These are phyloP conservation scores for Zingel zingel DNA, from an alignment of 2,113 vertebrate species.

Conservation along the genomic window DNA sequence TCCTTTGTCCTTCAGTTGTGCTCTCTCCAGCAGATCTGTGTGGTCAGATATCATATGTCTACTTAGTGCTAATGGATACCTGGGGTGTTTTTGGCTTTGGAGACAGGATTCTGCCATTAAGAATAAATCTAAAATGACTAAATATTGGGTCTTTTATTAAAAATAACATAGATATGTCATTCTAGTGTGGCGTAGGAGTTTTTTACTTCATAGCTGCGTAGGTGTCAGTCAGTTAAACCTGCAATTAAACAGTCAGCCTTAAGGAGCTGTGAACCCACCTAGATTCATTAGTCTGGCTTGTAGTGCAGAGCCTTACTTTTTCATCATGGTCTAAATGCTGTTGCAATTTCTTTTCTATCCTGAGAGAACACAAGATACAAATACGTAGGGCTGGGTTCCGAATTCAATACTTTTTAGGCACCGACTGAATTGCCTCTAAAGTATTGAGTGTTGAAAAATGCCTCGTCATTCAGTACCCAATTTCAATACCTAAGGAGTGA, in stretches of 20 bases:
- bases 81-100: constrained; percentile 18
- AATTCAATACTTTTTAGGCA: no score
- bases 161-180: constrained; percentile 2
- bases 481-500: no score
- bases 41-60: constrained; percentile 72
- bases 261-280: background rate
- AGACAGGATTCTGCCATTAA: constrained; percentile 11
- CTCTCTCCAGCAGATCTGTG: constrained; percentile 55
- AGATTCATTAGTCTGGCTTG: constrained; percentile 29
- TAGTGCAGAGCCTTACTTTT: background rate
- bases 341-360: background rate
- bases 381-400: background rate
- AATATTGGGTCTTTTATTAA: background rate
- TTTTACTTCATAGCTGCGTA: constrained; percentile 13
- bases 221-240: constrained; percentile 43
- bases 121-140: background rate
- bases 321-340: constrained; percentile 1
- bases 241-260: constrained; percentile 42
- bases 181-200: constrained; percentile 21
- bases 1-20: constrained; percentile 74
- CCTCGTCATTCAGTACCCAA: no score
- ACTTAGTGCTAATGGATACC: constrained; percentile 59
- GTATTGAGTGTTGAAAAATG: no score
- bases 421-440: no score
- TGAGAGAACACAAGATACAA: background rate